Evolutionary conservation across 2,888 invertebrate genomes (phyloP), one percentile per base, ranked within the genome.

Genomic region (Chymomyza caudatula): DNA sequence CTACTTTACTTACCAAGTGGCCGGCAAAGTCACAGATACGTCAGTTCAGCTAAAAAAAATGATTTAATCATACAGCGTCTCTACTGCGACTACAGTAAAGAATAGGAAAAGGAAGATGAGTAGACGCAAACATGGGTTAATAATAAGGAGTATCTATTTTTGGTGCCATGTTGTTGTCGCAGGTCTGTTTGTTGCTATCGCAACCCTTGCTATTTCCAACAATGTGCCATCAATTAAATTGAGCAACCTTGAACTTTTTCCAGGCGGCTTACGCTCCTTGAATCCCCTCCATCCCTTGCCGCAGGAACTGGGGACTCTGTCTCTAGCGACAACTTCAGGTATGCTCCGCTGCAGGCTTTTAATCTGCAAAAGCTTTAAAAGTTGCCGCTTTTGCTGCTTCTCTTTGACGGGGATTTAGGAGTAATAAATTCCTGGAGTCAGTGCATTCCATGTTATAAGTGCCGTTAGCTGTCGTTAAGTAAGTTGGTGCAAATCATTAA

Each of bases 201-300:
- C 47, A 17, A 8, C 47, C 19, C 13, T 20, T 51, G 51, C 11
- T 13, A 20, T 51, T 22, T 78, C 56, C 79, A 83, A 83, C 86
- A 78, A 74, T 77, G 74, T 70, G 79, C 72, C 71, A 80, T 75
- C 76, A 83, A 80, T 78, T 82, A 84, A 82, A 82, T 77, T 76
- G 77, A 78, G 74, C 82, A 87, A 85, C 87, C 87, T 87, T 87
- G 87, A 87, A 87, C 87, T 86, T 77, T 73, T 77, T 78, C 71
- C 76, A 74, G 80, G 80, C 79, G 80, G 75, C 73, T 80, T 80
- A 78, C 63, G 71, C 75, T 73, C 75, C 77, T 80, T 72, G 80
- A 81, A 79, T 81, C 76, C 77, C 67, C 74, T 66, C 69, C 77
- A 73, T 73, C 69, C 51, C 60, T 62, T 53, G 49, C 68, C 65